A percentile compares a stretch with the other conserved stretches of the same genome.
These are phyloP conservation scores for Dasyornis broadbenti DNA, from an alignment of 2,113 vertebrate genomes.

Conservation along the genomic window DNA sequence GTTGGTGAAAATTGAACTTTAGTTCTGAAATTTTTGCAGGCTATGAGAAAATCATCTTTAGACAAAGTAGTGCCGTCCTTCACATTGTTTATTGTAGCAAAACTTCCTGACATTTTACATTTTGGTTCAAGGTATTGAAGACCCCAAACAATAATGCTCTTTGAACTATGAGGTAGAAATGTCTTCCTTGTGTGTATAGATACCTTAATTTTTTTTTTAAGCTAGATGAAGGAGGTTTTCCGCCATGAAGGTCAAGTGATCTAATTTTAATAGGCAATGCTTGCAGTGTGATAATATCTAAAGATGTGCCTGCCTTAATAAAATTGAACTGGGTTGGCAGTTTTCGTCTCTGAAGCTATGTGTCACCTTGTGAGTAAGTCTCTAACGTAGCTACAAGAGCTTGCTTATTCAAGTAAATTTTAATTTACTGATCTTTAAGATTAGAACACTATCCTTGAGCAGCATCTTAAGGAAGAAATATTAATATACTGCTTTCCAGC, in stretches of 20 bases:
- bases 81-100: not conserved
- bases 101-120: not conserved
- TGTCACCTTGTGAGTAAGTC: not conserved
- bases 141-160: not conserved
- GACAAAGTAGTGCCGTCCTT: not conserved
- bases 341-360: not conserved
- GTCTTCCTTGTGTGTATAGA: not conserved
- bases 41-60: not conserved
- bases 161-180: not conserved
- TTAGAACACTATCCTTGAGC: not conserved
- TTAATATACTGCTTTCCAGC: not conserved
- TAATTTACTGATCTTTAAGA: not conserved
- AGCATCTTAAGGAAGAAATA: not conserved
- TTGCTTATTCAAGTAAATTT: not conserved
- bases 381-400: not conserved
- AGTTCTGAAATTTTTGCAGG: not conserved
- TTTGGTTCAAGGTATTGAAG: not conserved
- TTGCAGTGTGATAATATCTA: not conserved
- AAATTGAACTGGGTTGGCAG: not conserved
- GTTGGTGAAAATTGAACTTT: not conserved
- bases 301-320: not conserved
- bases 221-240: not conserved
- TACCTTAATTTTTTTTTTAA: not conserved
- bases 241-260: not conserved
- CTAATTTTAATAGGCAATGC: constrained; percentile 3